Percentiles rank a stretch among this genome's conserved stretches.
Evolutionary conservation across 2,888 invertebrate species (phyloP).

Genomic region (Eupsilia transversa): DNA sequence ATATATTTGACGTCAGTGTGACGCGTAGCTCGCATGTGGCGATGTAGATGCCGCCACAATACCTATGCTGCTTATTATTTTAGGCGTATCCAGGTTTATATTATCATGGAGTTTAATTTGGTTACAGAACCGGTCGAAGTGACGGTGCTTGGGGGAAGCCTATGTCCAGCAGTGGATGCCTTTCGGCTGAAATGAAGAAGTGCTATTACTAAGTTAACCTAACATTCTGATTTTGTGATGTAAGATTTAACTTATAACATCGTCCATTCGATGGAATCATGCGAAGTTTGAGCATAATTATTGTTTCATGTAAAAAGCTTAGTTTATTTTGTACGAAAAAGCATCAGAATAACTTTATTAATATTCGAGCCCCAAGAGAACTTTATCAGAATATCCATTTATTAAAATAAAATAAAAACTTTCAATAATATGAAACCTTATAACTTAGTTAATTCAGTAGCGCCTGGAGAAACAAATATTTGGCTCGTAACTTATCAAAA

Average conservation of each 20-base stretch:
- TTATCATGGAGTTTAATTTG: not conserved
- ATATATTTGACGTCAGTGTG: too few species aligned
- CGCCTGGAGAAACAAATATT: constrained; percentile 40
- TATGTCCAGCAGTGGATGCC: not conserved
- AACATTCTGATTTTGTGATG: not conserved
- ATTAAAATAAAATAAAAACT: not conserved
- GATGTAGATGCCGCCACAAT: too few species aligned
- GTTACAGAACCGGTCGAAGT: not conserved
- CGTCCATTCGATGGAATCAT: not conserved
- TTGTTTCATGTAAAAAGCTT: not conserved
- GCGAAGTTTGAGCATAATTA: not conserved
- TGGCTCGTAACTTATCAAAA: constrained; percentile 52
- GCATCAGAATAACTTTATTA: constrained; percentile 4
- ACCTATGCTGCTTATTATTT: not conserved
- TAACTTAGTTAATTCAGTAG: constrained; percentile 47
- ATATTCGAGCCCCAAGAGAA: constrained; percentile 1
- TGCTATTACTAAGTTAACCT: not conserved
- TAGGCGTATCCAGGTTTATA: not conserved
- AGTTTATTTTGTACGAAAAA: not conserved
- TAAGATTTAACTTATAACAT: not conserved
- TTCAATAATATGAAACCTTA: constrained; percentile 29
- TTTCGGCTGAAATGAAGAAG: not conserved
- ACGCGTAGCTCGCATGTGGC: too few species aligned
- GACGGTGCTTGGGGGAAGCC: not conserved
- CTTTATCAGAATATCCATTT: not conserved